Percentiles rank a stretch among this genome's conserved stretches.
These are phyloP conservation scores for Caenorhabditis sinica DNA, from an alignment of 2,888 invertebrate genomes.

Conservation along the genomic window DNA sequence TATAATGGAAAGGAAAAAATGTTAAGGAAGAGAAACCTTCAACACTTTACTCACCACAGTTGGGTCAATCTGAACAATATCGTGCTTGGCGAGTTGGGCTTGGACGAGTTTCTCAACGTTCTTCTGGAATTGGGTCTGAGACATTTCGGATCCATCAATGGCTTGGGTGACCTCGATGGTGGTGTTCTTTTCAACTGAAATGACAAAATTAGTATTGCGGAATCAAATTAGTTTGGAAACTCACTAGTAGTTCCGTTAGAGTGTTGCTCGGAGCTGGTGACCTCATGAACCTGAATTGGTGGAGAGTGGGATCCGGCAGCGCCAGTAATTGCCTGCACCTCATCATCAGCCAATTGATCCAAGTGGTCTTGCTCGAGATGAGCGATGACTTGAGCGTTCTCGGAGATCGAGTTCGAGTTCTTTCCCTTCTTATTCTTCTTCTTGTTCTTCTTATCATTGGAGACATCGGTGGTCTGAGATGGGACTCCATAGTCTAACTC, in stretches of 20 bases:
- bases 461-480: slow-evolving; percentile 30
- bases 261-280: slow-evolving; percentile 66
- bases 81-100: slow-evolving; percentile 68
- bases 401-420: slow-evolving; percentile 65
- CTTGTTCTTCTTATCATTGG: slow-evolving; percentile 60
- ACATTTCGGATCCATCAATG: slow-evolving; percentile 65
- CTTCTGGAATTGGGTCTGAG: slow-evolving; percentile 74
- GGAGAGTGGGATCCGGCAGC: slow-evolving; percentile 66
- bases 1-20: slow-evolving; percentile 32
- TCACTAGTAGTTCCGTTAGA: slow-evolving; percentile 60
- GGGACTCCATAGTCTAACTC: slow-evolving; percentile 45
- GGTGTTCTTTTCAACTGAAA: slow-evolving; percentile 63
- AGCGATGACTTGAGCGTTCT: slow-evolving; percentile 54
- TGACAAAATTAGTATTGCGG: neutral
- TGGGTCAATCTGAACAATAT: slow-evolving; percentile 70
- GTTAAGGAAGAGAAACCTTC: neutral
- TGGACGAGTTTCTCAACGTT: slow-evolving; percentile 75
- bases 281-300: slow-evolving; percentile 76
- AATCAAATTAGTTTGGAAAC: neutral
- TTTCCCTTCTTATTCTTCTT: slow-evolving; percentile 67
- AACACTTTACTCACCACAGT: slow-evolving; percentile 65
- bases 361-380: slow-evolving; percentile 52
- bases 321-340: slow-evolving; percentile 68
- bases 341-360: slow-evolving; percentile 70
- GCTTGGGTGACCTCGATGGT: slow-evolving; percentile 65